Conservation (phyloP, 2,797 vertebrate genomes). For the Mormyrus hasselquistii region DNA sequence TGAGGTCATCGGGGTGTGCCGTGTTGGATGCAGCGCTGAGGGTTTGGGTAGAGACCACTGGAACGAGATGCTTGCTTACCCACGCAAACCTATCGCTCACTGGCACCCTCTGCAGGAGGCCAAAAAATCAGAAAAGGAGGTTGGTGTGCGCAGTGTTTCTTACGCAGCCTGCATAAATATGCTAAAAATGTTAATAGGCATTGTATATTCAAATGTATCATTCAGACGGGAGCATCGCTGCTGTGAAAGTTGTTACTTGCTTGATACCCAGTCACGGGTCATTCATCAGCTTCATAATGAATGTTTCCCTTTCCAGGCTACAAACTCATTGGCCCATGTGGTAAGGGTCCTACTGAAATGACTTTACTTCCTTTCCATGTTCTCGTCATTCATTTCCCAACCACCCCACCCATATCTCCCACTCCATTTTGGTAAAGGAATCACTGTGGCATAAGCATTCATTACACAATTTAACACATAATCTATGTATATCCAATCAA, state of each 20-base stretch:
- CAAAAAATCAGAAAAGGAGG: slow-evolving; percentile 97
- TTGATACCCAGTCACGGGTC: background rate
- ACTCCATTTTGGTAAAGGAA: background rate
- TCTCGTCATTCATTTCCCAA: background rate
- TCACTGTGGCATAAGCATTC: background rate
- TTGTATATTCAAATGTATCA: background rate
- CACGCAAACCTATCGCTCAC: slow-evolving; percentile 95
- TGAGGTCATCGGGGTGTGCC: slow-evolving; percentile 93
- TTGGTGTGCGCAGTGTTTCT: slow-evolving; percentile 42
- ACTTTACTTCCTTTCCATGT: slow-evolving; percentile 2
- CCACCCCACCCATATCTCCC: background rate
- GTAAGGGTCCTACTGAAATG: slow-evolving; percentile 14
- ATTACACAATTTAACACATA: background rate
- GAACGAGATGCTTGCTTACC: slow-evolving; percentile 97
- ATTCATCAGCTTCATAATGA: slow-evolving; percentile 20
- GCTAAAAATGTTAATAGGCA: background rate
- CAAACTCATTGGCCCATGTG: slow-evolving; percentile 21
- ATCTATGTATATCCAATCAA: background rate
- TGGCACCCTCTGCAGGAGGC: slow-evolving; percentile 94
- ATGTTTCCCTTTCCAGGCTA: slow-evolving; percentile 22
- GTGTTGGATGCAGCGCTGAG: slow-evolving; percentile 78
- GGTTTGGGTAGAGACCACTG: slow-evolving; percentile 95
- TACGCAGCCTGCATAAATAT: background rate
- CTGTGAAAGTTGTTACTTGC: background rate
- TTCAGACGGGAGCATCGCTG: background rate